Conservation (phyloP, 2,888 invertebrate genomes). For the Xanthia icteritia region DNA sequence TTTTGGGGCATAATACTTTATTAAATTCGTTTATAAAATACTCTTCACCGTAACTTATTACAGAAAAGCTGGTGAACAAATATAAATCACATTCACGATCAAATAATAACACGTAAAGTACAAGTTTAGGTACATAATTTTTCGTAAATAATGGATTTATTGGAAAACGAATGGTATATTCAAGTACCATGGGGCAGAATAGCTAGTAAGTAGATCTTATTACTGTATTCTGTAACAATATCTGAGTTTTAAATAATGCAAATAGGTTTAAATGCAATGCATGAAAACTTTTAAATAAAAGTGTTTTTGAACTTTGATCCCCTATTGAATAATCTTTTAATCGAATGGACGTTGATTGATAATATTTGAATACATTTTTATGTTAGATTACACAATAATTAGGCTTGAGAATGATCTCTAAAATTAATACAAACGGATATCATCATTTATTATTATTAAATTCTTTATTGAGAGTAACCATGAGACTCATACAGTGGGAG, state of each 20-base stretch:
- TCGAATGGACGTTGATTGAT: slow-evolving; percentile 13
- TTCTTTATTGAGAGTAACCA: too few relatives aligned
- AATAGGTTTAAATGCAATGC: too few relatives aligned
- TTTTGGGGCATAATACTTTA: not conserved
- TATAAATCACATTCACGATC: not conserved
- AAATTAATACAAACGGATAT: not conserved
- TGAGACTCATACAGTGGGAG: too few relatives aligned
- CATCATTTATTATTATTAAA: too few relatives aligned
- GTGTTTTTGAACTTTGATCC: slow-evolving; percentile 51
- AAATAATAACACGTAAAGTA: not conserved
- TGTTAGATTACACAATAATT: not conserved
- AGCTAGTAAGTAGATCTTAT: slow-evolving; percentile 77
- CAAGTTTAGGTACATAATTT: not conserved
- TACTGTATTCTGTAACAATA: slow-evolving; percentile 47
- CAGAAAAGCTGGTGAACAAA: not conserved
- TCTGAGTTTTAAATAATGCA: not conserved
- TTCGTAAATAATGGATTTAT: slow-evolving; percentile 70
- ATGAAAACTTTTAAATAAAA: not conserved
- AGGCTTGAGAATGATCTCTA: not conserved
- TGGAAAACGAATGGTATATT: slow-evolving; percentile 87
- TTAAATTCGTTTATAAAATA: not conserved
- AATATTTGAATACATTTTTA: slow-evolving; percentile 4
- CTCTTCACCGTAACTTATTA: not conserved
- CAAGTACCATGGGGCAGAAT: slow-evolving; percentile 86
- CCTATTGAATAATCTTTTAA: slow-evolving; percentile 10